Evolutionary conservation across 2,888 invertebrate genomes (phyloP), one percentile per base, ranked within the genome.

Genomic region (Orthonevra nobilis): DNA sequence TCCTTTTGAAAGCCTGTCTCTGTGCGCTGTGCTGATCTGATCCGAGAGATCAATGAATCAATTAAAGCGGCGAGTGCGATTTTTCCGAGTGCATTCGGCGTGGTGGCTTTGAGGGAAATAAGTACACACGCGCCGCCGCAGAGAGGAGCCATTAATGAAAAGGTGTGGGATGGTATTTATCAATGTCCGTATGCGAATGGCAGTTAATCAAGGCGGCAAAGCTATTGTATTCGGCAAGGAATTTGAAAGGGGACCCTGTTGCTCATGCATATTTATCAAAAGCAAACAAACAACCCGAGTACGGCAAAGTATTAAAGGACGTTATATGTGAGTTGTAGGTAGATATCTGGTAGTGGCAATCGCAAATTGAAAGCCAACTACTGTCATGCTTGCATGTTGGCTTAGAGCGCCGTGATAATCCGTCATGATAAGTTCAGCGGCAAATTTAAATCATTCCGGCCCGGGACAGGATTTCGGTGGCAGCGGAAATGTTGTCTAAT

Each of bases 131-230:
- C 17, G 54, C 23, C 70, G 0, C 40, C 19, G 23, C 56, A 50
- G 70, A 69, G 58, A 60, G 73, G 64, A 50, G 46, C 58, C 68
- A 72, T 70, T 64, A 74, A 69, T 66, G 52, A 79, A 68, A 81
- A 85, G 85, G 85, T 85, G 85, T 85, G 85, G 85, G 86, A 85
- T 85, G 86, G 83, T 84, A 86, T 85, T 85, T 85, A 85, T 85
- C 86, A 85, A 85, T 69, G 85, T 85, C 85, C 82, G 79, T 82
- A 82, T 82, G 68, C 81, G 74, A 79, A 68, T 79, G 73, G 79
- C 73, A 79, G 79, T 79, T 79, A 79, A 79, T 79, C 79, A 79
- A 79, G 77, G 77, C 72, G 66, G 54, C 58, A 15, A 56, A 60
- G 52, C 54, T 28, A 73, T 73, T 79, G 73, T 63, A 28, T 50